Evolutionary conservation across 2,113 vertebrate species (phyloP).

Genomic region (Andinoacara biseriatus): DNA sequence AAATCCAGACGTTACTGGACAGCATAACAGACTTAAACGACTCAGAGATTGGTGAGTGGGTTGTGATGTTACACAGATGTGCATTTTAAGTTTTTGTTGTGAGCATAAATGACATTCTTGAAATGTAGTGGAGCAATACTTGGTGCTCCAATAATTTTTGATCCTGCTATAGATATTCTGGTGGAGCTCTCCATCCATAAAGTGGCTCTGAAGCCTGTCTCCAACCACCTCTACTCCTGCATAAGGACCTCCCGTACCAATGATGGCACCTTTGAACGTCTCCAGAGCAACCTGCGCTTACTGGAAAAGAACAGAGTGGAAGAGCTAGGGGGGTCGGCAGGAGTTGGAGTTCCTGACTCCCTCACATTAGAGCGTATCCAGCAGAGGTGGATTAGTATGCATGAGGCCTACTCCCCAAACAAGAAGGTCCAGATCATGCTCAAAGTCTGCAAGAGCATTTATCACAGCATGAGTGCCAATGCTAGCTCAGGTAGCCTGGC

Average conservation of each 20-base stretch:
- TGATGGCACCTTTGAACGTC: slow-evolving; percentile 67
- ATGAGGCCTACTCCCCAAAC: slow-evolving; percentile 84
- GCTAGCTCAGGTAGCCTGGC: slow-evolving; percentile 67
- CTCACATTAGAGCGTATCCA: slow-evolving; percentile 82
- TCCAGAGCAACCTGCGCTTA: slow-evolving; percentile 71
- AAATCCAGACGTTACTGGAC: slow-evolving; percentile 80
- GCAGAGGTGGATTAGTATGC: slow-evolving; percentile 79
- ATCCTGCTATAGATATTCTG: slow-evolving; percentile 73
- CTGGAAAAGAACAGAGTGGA: slow-evolving; percentile 61
- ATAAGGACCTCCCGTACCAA: slow-evolving; percentile 70
- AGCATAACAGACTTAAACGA: slow-evolving; percentile 71
- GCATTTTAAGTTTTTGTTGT: background rate
- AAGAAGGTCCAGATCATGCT: slow-evolving; percentile 86
- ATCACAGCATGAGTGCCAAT: slow-evolving; percentile 83
- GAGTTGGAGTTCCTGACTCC: slow-evolving; percentile 78
- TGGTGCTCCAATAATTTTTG: background rate
- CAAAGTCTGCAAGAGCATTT: slow-evolving; percentile 87
- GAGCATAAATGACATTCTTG: background rate
- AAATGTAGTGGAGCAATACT: fast-evolving
- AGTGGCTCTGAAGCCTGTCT: slow-evolving; percentile 84
- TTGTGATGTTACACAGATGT: background rate
- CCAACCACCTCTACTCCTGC: slow-evolving; percentile 78
- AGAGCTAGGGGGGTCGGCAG: slow-evolving; percentile 68
- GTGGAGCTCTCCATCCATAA: slow-evolving; percentile 85
- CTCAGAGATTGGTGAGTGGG: slow-evolving; percentile 66